Evolutionary conservation across 2,888 invertebrate genomes (phyloP).

Genomic region (Fragum fragum): DNA sequence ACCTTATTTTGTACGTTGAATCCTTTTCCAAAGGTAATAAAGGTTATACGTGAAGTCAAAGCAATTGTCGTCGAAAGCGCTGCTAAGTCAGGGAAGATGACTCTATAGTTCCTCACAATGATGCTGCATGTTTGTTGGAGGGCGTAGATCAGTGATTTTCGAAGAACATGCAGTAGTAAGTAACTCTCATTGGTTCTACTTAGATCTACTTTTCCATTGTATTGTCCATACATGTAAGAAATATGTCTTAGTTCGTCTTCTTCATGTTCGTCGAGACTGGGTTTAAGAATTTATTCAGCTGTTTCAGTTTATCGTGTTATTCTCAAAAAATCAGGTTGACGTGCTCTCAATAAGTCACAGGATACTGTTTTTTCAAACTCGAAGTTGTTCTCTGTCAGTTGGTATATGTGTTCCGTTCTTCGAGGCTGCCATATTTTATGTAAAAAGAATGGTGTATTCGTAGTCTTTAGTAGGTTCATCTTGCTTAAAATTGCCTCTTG

Average conservation of each 20-base stretch:
- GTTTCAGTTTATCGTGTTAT: background rate
- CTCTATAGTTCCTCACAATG: background rate
- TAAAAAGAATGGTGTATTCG: background rate
- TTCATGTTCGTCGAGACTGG: conserved; percentile 17
- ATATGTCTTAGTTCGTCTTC: conserved; percentile 9
- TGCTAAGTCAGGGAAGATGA: background rate
- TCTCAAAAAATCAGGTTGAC: background rate
- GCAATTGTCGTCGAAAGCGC: background rate
- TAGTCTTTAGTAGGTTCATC: background rate
- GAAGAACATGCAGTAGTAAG: background rate
- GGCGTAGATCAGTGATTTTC: background rate
- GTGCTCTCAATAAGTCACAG: background rate
- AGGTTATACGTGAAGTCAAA: background rate
- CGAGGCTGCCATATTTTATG: background rate
- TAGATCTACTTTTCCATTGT: background rate
- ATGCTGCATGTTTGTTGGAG: background rate
- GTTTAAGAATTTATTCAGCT: conserved; percentile 30
- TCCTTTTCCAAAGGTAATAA: background rate
- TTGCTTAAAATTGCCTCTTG: background rate
- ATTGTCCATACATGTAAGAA: background rate
- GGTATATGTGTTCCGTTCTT: conserved; percentile 8
- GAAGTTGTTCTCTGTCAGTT: conserved; percentile 33
- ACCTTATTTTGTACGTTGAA: background rate
- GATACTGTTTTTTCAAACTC: conserved; percentile 35
- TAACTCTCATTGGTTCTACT: background rate